phyloP scores from a whole-genome alignment of 2,797 vertebrate species.

The Tapirus indicus region DNA sequence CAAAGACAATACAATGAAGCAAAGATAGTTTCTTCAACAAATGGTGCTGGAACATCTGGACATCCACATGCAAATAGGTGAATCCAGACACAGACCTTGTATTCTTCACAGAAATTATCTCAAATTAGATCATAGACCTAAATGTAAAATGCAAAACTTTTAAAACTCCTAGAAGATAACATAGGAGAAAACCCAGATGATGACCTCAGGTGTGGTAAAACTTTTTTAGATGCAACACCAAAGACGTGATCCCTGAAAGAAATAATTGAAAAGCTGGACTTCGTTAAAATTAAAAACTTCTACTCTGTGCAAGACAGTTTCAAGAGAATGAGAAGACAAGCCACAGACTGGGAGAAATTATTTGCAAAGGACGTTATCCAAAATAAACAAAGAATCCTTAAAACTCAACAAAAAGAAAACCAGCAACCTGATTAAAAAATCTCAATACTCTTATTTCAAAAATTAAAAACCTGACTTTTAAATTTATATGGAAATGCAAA shows the following conservation, averaged over 20 bases:
- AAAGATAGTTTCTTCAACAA: background rate
- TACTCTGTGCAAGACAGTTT: background rate
- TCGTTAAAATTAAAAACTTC: background rate
- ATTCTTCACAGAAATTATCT: background rate
- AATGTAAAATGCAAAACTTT: background rate
- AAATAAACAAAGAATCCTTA: background rate
- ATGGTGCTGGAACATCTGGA: background rate
- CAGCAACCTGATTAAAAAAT: background rate
- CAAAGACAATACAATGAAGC: background rate
- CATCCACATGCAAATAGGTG: background rate
- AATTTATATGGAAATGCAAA: background rate
- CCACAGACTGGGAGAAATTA: background rate
- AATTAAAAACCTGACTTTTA: background rate
- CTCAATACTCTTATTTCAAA: background rate
- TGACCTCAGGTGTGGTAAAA: background rate
- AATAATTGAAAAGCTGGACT: background rate
- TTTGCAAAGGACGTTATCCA: background rate
- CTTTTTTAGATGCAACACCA: background rate
- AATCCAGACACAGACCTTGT: background rate
- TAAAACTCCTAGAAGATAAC: background rate
- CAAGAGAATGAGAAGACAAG: background rate
- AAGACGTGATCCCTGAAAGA: background rate
- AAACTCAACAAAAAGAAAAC: background rate
- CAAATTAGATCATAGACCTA: background rate
- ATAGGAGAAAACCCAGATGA: background rate